These are phyloP conservation scores for Ophiothrix spiculata DNA, from an alignment of 35 echinoderm and acorn worm genomes.

Conservation along the genomic window DNA sequence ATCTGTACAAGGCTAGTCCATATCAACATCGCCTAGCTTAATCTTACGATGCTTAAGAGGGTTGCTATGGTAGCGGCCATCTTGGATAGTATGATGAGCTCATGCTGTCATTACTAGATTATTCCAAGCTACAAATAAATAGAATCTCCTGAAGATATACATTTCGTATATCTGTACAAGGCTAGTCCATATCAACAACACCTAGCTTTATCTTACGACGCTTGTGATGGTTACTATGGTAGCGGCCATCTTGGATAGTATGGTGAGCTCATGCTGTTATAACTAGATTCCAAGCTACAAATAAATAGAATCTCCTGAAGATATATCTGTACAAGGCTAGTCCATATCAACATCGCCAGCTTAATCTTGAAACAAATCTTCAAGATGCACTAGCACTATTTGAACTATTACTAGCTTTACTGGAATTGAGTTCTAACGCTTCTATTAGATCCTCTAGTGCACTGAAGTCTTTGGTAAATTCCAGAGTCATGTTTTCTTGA, in stretches of 20 bases:
- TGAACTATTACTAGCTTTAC: not conserved
- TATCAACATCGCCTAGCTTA: too few species aligned
- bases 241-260: too few species aligned
- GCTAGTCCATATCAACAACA: not conserved
- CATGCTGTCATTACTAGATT: too few species aligned
- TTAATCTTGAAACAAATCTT: not conserved
- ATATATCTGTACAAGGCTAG: conserved; percentile 5
- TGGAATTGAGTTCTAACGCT: conserved; percentile 38
- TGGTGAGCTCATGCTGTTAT: too few species aligned
- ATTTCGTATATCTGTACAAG: conserved; percentile 11
- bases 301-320: not conserved
- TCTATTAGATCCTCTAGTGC: conserved; percentile 89
- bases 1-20: not conserved
- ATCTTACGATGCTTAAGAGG: not conserved
- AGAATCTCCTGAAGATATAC: not conserved
- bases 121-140: too few species aligned
- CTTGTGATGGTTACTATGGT: too few species aligned
- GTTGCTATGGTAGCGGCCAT: too few species aligned
- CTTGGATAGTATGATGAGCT: too few species aligned
- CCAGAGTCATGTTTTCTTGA: conserved; percentile 68
- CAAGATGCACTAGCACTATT: conserved; percentile 9
- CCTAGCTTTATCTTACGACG: not conserved
- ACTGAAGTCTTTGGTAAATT: conserved; percentile 52
- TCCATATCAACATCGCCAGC: not conserved
- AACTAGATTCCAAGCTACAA: too few species aligned